Evolutionary conservation across 2,888 invertebrate species (phyloP), one percentile per base, ranked within the genome.

Genomic region (Caenorhabditis japonica): DNA sequence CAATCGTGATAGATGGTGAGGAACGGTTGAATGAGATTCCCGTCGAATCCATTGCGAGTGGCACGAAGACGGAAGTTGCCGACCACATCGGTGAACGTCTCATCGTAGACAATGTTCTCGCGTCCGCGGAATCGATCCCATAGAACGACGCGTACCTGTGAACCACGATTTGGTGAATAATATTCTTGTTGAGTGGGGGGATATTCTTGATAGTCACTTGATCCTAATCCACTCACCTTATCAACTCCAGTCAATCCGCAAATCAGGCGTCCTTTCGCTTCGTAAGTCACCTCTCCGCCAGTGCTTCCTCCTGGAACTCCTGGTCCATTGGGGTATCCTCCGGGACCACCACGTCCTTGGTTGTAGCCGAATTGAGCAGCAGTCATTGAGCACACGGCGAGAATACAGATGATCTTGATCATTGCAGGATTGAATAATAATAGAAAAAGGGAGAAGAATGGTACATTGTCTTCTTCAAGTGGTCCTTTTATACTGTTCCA

Each of bases 1-100:
- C 72, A 73, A 39, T 73, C 72, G 36, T 73, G 72, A 13, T 66
- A 66, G 39, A 73, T 73, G 19, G 72, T 73, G 43, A 73, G 52
- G 59, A 66, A 64, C 47, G 72, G 72, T 36, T 53, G 60, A 30
- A 73, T 66, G 21, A 49, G 36, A 25, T 46, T 58, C 19, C 59
- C 60, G 34, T 66, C 66, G 43, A 49, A 55, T 10, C 58, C 58
- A 39, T 17, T 56, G 17, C 61, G 56, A 13, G 36, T 66, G 41
- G 72, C 72, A 33, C 46, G 59, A 27, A 73, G 60, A 15, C 55
- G 47, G 72, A 73, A 73, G 34, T 38, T 51, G 34, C 72, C 72
- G 33, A 66, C 62, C 30, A 66, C 62, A 27, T 73, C 72, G 19
- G 72, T 73, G 21, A 39, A 44, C 5, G 43, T 25, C 25, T 73